Evolutionary conservation across 2,888 invertebrate species (phyloP), one percentile per base, ranked within the genome.

Genomic region (Dryobota labecula): DNA sequence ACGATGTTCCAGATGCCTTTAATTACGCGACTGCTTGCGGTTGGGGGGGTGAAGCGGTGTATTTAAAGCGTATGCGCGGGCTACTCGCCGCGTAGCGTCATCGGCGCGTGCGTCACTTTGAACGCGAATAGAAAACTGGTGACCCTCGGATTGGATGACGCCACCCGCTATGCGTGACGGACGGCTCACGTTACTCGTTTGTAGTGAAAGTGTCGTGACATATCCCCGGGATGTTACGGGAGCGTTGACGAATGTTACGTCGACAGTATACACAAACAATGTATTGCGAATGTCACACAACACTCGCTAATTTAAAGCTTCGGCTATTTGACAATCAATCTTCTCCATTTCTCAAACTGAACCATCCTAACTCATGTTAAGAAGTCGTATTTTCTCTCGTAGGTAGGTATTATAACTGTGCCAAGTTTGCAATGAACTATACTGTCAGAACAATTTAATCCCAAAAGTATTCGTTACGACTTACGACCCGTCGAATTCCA

Each of bases 101-200:
- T 87, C 86, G 90, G 90, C 93, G 91, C 92, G 94, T 94, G 95
- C 95, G 95, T 95, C 94, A 95, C 93, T 82, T 79, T 81, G 83
- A 91, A 94, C 94, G 90, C 93, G 94, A 94, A 95, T 95, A 95
- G 95, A 93, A 93, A 93, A 90, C 88, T 89, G 87, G 91, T 94
- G 94, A 93, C 94, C 94, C 94, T 94, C 94, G 91, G 78, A 73
- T 80, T 83, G 76, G 83, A 88, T 93, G 94, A 94, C 94, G 94
- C 90, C 90, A 90, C 83, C 84, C 82, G 87, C 86, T 71, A 82
- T 84, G 86, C 86, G 88, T 92, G 91, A 93, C 92, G 90, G 88
- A 87, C 86, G 84, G 88, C 91, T 90, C 90, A 90, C 91, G 86
- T 92, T 91, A 91, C 90, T 86, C 64, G 70, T 75, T 78, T 78